Conservation (phyloP, 2,888 invertebrate species). For the Plebejus anna region DNA sequence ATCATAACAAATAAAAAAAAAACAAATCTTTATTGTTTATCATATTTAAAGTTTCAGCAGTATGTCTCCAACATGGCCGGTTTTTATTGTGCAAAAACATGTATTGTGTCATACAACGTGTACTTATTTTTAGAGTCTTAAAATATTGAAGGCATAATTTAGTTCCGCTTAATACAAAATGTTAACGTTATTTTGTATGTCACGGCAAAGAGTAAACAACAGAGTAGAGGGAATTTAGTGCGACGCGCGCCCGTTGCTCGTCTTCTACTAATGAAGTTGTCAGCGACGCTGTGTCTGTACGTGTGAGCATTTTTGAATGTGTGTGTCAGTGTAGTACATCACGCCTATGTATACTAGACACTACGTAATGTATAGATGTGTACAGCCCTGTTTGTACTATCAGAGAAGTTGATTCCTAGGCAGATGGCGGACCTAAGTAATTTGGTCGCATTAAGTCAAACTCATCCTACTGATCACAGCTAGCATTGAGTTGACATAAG, state of each 20-base stretch:
- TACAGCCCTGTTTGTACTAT: background rate
- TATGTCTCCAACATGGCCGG: too few species aligned
- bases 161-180: conserved; percentile 5
- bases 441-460: too few species aligned
- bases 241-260: conserved; percentile 49
- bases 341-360: background rate
- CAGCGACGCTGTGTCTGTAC: conserved; percentile 36
- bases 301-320: conserved; percentile 27
- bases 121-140: background rate
- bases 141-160: background rate
- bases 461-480: too few species aligned
- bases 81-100: background rate
- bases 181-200: conserved; percentile 6
- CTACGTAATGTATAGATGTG: background rate
- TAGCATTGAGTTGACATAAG: too few species aligned
- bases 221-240: conserved; percentile 48
- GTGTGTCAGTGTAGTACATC: conserved; percentile 33
- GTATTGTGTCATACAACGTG: background rate
- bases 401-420: too few species aligned
- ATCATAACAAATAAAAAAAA: too few species aligned
- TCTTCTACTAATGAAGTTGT: conserved; percentile 73
- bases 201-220: conserved; percentile 41
- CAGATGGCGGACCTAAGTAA: too few species aligned
- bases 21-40: too few species aligned
- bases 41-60: too few species aligned